Evolutionary conservation across 2,888 invertebrate species (phyloP), one percentile per base, ranked within the genome.

Genomic region (Melanostoma scalare): DNA sequence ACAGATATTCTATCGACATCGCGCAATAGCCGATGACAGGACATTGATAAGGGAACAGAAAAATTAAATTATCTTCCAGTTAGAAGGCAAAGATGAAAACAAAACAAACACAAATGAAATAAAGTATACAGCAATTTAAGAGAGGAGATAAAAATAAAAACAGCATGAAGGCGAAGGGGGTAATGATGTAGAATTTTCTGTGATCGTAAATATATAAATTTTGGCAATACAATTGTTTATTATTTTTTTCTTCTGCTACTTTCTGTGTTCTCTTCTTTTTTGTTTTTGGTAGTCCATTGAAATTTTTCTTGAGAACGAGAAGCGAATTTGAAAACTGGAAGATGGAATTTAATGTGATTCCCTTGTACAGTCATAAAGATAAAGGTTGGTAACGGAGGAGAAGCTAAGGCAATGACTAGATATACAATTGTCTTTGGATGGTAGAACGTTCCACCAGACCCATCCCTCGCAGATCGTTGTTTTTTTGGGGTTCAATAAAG

Each of bases 261-360:
- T 4, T 1, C 31, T 4, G 5, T 33, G 40, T 48, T 35, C 42
- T 8, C 4, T 30, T 46, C 36, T 10, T 20, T 48, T 8, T 38
- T 4, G 53, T 53, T 36, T 58, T 60, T 52, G 52, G 55, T 52
- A 3, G 38, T 38, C 42, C 35, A 56, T 50, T 20, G 48, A 48
- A 6, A 48, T 35, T 20, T 60, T 65, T 3, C 6, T 6, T 33
- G 1, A 10, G 63, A 6, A 63, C 0, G 52, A 50, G 48, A 40
- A 53, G 42, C 61, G 71, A 68, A 77, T 84, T 71, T 65, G 69
- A 10, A 75, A 67, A 52, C 77, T 69, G 10, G 63, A 78, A 75
- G 74, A 79, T 75, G 84, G 74, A 79, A 84, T 84, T 84, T 84
- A 84, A 84, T 84, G 84, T 71, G 74, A 84, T 84, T 75, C 75